Conservation (phyloP, 1,140 invertebrate genomes). For the Anastrepha ludens region DNA sequence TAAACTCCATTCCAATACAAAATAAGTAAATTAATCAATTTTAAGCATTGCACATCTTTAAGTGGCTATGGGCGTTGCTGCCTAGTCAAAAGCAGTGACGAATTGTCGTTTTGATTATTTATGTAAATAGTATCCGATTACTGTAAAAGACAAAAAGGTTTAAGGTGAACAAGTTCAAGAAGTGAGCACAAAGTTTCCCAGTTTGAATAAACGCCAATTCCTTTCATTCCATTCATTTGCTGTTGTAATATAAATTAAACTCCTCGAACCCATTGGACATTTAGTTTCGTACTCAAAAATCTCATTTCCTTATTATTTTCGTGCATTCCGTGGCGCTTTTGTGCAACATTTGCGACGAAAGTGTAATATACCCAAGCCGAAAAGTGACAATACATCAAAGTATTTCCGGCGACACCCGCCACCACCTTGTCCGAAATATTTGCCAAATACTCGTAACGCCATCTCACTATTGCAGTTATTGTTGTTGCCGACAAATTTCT, state of each 20-base stretch:
- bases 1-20: no score
- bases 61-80: no score
- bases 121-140: neutral
- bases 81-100: no score
- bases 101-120: no score
- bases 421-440: neutral
- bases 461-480: neutral
- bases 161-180: neutral
- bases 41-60: no score
- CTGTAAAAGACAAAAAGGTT: neutral
- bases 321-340: neutral
- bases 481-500: neutral
- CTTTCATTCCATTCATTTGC: neutral
- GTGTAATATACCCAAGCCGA: neutral
- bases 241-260: no score
- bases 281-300: neutral
- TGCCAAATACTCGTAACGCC: neutral
- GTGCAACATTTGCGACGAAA: constrained; percentile 2
- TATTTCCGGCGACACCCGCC: neutral
- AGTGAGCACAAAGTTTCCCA: neutral
- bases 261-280: neutral
- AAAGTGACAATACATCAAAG: constrained; percentile 44
- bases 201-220: no score
- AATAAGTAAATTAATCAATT: no score
- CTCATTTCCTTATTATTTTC: constrained; percentile 44